A percentile compares a stretch with the other conserved stretches of the same genome.
Evolutionary conservation across 2,797 vertebrate species (phyloP).

Genomic region (Macropus fuliginosus): DNA sequence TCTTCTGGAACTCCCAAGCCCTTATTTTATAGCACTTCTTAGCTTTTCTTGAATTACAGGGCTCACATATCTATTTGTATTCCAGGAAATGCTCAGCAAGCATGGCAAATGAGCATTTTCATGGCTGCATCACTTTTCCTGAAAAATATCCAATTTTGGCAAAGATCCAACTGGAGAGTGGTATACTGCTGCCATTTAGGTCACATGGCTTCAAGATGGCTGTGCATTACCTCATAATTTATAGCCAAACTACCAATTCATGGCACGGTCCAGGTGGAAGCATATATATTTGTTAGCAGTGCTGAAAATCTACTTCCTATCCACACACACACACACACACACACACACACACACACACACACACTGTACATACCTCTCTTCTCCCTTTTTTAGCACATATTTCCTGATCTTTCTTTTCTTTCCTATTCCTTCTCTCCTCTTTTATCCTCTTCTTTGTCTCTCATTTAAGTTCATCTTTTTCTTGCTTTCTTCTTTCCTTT

Average conservation of each 20-base stretch:
- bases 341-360: neutral
- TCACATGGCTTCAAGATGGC: neutral
- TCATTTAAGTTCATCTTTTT: neutral
- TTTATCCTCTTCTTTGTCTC: neutral
- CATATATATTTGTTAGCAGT: neutral
- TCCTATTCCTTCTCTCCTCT: neutral
- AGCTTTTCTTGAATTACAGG: constrained; percentile 52
- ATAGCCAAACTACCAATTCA: neutral
- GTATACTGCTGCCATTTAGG: neutral
- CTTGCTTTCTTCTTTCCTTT: neutral
- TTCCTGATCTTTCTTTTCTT: neutral
- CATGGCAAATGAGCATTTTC: constrained; percentile 45
- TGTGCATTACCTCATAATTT: neutral
- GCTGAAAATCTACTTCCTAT: neutral
- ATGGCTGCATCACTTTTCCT: constrained; percentile 56
- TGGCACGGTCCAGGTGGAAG: neutral
- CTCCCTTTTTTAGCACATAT: neutral
- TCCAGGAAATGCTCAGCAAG: constrained; percentile 52
- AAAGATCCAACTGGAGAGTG: constrained; percentile 24
- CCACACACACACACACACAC: too few relatives aligned
- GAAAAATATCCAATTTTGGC: constrained; percentile 25
- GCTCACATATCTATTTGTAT: constrained; percentile 4
- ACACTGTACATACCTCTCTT: neutral
- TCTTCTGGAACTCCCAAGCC: neutral
- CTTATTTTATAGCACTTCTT: neutral